Conservation (phyloP, 2,888 invertebrate species). For the Beris chalybata region DNA sequence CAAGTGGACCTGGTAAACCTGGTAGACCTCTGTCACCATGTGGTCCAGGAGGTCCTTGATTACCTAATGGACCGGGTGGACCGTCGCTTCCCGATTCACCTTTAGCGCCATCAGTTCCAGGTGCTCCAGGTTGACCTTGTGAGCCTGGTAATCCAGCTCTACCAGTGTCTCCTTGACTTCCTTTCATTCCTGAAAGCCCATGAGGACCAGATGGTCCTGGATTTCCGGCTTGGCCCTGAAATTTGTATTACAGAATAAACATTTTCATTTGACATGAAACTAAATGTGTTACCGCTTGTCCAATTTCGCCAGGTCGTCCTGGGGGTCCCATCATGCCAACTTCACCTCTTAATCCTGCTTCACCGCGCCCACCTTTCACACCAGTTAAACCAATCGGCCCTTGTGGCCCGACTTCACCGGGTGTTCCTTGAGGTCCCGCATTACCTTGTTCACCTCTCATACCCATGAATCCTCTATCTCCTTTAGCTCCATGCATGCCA, state of each 20-base stretch:
- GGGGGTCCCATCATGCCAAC: conserved; percentile 73
- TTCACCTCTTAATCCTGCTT: conserved; percentile 76
- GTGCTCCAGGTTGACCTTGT: conserved; percentile 70
- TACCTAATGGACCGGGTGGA: conserved; percentile 63
- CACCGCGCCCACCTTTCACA: conserved; percentile 74
- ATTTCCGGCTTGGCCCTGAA: conserved; percentile 74
- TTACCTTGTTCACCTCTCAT: conserved; percentile 75
- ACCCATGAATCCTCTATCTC: conserved; percentile 71
- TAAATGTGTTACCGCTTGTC: conserved; percentile 62
- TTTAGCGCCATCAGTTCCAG: conserved; percentile 74
- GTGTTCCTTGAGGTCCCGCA: conserved; percentile 61
- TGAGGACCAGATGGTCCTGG: conserved; percentile 68
- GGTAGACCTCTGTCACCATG: conserved; percentile 43
- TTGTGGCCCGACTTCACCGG: conserved; percentile 60
- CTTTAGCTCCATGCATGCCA: conserved; percentile 73
- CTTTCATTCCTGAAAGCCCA: conserved; percentile 71
- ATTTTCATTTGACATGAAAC: conserved; percentile 7
- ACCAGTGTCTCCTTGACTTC: conserved; percentile 70
- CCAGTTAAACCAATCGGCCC: conserved; percentile 66
- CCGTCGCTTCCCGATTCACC: conserved; percentile 75
- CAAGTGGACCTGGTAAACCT: conserved; percentile 47
- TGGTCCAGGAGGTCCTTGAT: conserved; percentile 38
- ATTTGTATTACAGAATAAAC: conserved; percentile 10
- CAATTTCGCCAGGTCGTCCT: conserved; percentile 76
- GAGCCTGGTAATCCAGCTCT: conserved; percentile 68